These are phyloP conservation scores for Andrena praecox DNA, from an alignment of 2,888 invertebrate genomes.

Conservation along the genomic window DNA sequence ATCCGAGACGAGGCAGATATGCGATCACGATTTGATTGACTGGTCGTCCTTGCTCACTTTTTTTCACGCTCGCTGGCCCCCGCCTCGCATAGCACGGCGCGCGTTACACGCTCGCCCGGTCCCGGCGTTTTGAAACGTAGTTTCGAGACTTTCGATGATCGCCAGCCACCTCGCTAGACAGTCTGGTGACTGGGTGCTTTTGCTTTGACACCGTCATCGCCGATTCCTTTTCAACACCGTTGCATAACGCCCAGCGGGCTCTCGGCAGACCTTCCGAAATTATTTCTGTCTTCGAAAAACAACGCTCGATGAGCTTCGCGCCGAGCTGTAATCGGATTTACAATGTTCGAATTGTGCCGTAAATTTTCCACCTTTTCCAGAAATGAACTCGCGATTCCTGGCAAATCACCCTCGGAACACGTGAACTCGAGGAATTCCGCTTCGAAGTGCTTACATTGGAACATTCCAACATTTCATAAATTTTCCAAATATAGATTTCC, in stretches of 20 bases:
- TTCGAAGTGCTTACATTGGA: not conserved
- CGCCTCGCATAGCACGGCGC: not conserved
- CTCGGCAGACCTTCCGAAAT: not conserved
- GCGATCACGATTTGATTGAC: conserved; percentile 35
- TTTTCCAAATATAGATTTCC: not conserved
- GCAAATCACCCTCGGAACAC: not conserved
- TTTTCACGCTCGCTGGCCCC: not conserved
- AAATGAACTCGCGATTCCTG: not conserved
- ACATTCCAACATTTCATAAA: not conserved
- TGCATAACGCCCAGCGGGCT: conserved; percentile 12
- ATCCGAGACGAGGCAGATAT: conserved; percentile 9
- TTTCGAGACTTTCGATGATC: conserved; percentile 1
- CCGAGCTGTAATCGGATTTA: not conserved
- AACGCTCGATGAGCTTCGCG: not conserved
- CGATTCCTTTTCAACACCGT: not conserved
- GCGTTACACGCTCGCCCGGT: not conserved
- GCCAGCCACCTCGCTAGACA: conserved; percentile 2
- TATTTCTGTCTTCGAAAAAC: not conserved
- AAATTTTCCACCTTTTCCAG: not conserved
- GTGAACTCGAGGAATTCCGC: not conserved
- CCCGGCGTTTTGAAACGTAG: conserved; percentile 17
- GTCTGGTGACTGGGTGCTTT: conserved; percentile 24
- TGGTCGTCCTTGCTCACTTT: conserved; percentile 39
- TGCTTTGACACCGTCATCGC: conserved; percentile 7
- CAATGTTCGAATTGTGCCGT: not conserved